phyloP scores from a whole-genome alignment of 2,113 vertebrate species.

The Tupaia chinensis region DNA sequence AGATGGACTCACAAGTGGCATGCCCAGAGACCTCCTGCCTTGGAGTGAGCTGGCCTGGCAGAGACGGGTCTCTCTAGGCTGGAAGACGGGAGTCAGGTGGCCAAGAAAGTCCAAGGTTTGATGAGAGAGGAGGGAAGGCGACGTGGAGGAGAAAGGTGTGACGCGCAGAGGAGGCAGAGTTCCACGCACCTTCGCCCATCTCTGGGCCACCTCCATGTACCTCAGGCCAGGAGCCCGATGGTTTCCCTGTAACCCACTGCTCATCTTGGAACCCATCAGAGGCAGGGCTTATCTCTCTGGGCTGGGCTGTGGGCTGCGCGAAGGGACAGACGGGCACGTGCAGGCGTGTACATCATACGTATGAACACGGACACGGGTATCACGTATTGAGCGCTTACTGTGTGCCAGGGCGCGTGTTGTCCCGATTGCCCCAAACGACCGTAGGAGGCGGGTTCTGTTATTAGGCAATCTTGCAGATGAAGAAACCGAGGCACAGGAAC shows the following conservation, averaged over 20 bases:
- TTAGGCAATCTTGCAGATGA: neutral
- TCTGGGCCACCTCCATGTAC: rapidly evolving
- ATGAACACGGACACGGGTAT: neutral
- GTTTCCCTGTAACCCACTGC: neutral
- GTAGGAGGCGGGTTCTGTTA: neutral
- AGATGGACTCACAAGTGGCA: rapidly evolving
- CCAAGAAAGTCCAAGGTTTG: neutral
- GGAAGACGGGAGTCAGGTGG: neutral
- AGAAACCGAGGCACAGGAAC: neutral
- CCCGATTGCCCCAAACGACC: neutral
- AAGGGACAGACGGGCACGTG: neutral
- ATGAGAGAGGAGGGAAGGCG: neutral
- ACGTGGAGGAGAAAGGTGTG: neutral
- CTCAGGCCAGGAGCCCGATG: neutral
- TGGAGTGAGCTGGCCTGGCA: neutral
- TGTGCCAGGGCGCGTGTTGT: neutral
- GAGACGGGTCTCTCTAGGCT: neutral
- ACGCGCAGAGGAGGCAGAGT: neutral
- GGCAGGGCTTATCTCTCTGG: neutral
- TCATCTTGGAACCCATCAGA: neutral
- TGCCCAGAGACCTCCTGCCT: neutral
- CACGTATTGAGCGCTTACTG: rapidly evolving
- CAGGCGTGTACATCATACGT: rapidly evolving
- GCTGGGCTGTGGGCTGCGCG: rapidly evolving
- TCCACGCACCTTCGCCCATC: neutral